Percentiles rank a stretch among this genome's conserved stretches.
Conservation (phyloP, 2,797 vertebrate genomes). For the Philypnodon macrostomus region DNA sequence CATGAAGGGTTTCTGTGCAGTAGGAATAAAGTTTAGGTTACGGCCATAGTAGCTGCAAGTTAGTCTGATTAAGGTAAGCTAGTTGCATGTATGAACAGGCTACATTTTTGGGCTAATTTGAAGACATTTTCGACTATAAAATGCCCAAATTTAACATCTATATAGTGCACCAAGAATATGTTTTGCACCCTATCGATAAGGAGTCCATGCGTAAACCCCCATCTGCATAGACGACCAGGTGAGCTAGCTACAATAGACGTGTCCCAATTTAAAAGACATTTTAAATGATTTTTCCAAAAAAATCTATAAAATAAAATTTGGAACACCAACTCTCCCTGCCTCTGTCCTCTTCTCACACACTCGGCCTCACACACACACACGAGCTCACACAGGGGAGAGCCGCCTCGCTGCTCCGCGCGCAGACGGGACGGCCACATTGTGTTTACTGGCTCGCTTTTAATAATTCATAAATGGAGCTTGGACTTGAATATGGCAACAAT, state of each 20-base stretch:
- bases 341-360: constrained; percentile 10
- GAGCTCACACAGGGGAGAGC: constrained; percentile 21
- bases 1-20: too few species aligned
- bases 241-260: not conserved
- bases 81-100: too few species aligned
- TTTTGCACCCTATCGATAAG: not conserved
- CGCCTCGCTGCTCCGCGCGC: constrained; percentile 37
- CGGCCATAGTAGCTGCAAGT: too few species aligned
- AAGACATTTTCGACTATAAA: too few species aligned
- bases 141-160: too few species aligned
- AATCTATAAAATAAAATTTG: constrained; percentile 9
- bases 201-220: not conserved
- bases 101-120: too few species aligned
- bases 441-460: constrained; percentile 69
- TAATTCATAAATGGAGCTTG: constrained; percentile 62
- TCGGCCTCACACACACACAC: constrained; percentile 12
- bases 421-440: constrained; percentile 48
- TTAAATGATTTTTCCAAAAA: not conserved
- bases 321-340: not conserved
- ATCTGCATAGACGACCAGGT: not conserved
- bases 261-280: not conserved
- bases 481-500: constrained; percentile 55
- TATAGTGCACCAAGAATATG: not conserved
- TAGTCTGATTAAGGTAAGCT: too few species aligned
- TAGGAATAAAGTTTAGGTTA: too few species aligned